Evolutionary conservation across 1,140 invertebrate genomes (phyloP), one percentile per base, ranked within the genome.

Genomic region (Gryon sp.): DNA sequence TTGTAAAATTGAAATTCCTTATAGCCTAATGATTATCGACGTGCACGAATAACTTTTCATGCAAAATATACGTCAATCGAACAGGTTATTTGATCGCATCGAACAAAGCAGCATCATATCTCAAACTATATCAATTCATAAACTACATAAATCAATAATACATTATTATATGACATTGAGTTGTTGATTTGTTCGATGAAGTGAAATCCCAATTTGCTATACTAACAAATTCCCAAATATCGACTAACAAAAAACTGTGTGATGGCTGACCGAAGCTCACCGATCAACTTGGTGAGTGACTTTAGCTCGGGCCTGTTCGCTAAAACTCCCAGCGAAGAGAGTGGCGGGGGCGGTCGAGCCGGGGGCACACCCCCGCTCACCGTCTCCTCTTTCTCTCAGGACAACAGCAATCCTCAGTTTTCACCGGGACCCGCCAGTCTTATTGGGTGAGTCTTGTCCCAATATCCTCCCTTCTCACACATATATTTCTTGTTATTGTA

Each of bases 241-340:
- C 53, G 48, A 86, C 82, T 84, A 87, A 87, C 82, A 76, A 82
- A 81, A 75, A 50, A 83, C 80, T 88, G 69, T 88, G 77, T 88
- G 80, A 86, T 87, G 86, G 76, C 80, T 82, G 78, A 82, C 69
- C 53, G 80, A 89, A 96, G 95, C 90, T 96, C 95, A 80, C 94
- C 95, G 83, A 95, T 95, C 90, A 95, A 95, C 91, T 91, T 96
- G 92, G 94, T 95, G 86, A 92, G 91, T 87, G 94, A 96, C 91
- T 93, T 96, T 90, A 94, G 94, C 87, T 94, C 94, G 81, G 94
- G 94, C 88, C 91, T 95, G 83, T 95, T 95, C 91, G 94, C 92
- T 91, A 96, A 95, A 91, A 95, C 94, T 76, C 94, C 94, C 80
- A 95, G 94, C 83, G 94, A 96, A 90, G 94, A 95, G 88, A 92